A percentile compares a stretch with the other conserved stretches of the same genome.
Conservation (phyloP, 2,797 vertebrate species). For the Remorina albescens region DNA sequence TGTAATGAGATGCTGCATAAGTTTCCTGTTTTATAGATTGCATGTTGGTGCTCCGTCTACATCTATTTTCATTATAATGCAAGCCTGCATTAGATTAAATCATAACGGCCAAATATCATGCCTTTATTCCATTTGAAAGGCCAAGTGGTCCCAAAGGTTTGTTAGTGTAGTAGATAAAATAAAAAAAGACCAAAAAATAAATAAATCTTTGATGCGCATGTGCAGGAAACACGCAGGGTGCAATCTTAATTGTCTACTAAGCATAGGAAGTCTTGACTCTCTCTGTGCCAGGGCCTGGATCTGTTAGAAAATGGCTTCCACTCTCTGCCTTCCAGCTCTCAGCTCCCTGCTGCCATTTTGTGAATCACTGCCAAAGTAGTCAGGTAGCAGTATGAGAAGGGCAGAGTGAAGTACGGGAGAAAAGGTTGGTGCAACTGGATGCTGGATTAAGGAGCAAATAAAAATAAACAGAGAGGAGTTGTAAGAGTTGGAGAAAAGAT, state of each 20-base stretch:
- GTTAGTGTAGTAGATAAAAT: slow-evolving; percentile 38
- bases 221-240: slow-evolving; percentile 40
- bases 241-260: slow-evolving; percentile 47
- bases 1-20: slow-evolving; percentile 40
- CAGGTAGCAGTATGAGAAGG: slow-evolving; percentile 76
- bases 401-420: slow-evolving; percentile 64
- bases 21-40: slow-evolving; percentile 30
- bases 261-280: slow-evolving; percentile 39
- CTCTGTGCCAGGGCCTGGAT: slow-evolving; percentile 52
- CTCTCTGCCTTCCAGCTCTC: slow-evolving; percentile 74
- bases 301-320: slow-evolving; percentile 81
- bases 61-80: slow-evolving; percentile 43
- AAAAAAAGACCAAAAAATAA: slow-evolving; percentile 29
- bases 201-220: slow-evolving; percentile 26
- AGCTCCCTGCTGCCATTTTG: slow-evolving; percentile 79
- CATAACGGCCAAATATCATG: slow-evolving; percentile 43
- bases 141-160: slow-evolving; percentile 56
- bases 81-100: slow-evolving; percentile 59
- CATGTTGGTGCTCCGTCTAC: slow-evolving; percentile 21
- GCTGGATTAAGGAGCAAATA: slow-evolving; percentile 40
- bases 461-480: slow-evolving; percentile 57
- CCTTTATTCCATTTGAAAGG: slow-evolving; percentile 55
- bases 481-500: slow-evolving; percentile 48
- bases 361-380: slow-evolving; percentile 78
- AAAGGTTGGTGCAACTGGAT: slow-evolving; percentile 72